A percentile compares a stretch with the other conserved stretches of the same genome.
Evolutionary conservation across 2,113 vertebrate genomes (phyloP).

Genomic region (Cynopterus brachyotis): DNA sequence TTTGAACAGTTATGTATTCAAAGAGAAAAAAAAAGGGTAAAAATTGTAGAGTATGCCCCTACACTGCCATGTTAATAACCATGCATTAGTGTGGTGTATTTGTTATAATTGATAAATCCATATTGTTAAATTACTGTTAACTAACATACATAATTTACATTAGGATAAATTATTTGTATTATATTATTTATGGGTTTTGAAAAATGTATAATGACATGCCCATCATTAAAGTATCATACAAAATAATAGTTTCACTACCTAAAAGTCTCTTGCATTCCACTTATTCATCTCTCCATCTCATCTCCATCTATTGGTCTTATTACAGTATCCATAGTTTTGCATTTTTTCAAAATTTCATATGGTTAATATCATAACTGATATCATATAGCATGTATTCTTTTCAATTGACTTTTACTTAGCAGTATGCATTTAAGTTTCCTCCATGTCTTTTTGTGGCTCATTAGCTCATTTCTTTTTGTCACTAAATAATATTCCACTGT

Average conservation of each 20-base stretch:
- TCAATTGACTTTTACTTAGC: background rate
- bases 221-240: background rate
- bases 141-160: background rate
- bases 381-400: background rate
- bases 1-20: background rate
- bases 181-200: background rate
- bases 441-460: background rate
- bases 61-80: background rate
- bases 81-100: background rate
- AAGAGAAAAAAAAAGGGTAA: background rate
- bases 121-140: background rate
- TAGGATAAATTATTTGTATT: background rate
- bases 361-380: background rate
- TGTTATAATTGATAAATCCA: background rate
- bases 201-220: background rate
- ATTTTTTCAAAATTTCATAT: background rate
- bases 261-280: background rate
- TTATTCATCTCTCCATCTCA: background rate
- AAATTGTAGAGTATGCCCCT: background rate
- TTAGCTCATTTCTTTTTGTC: background rate
- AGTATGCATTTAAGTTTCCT: background rate
- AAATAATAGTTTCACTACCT: background rate
- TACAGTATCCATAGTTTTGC: background rate
- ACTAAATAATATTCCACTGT: background rate
- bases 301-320: background rate